phyloP scores from a whole-genome alignment of 2,888 invertebrate species.

The Cephus sareptanus region DNA sequence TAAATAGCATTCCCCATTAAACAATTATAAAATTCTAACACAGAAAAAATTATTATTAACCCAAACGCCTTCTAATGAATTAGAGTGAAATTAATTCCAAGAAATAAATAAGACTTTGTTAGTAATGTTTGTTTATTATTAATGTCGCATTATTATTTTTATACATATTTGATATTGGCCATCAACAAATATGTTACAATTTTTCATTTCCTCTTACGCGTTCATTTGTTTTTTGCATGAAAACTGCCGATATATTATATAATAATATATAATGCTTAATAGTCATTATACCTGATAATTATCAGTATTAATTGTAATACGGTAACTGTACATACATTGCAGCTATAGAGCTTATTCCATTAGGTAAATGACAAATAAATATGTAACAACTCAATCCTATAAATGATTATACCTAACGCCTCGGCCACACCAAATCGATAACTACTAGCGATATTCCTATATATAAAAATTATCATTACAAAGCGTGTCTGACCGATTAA shows the following conservation, averaged over 20 bases:
- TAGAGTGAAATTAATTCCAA: neutral
- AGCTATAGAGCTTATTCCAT: conserved; percentile 18
- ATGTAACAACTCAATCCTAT: conserved; percentile 5
- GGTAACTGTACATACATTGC: conserved; percentile 49
- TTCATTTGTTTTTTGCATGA: conserved; percentile 46
- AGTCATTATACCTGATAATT: conserved; percentile 40
- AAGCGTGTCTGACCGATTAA: conserved; percentile 33
- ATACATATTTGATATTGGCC: conserved; percentile 61
- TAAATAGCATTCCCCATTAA: neutral
- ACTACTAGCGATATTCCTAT: conserved; percentile 37
- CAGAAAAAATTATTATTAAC: neutral
- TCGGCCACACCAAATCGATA: conserved; percentile 19
- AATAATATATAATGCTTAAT: conserved; percentile 51
- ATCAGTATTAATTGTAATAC: conserved; percentile 44
- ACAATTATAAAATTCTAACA: neutral
- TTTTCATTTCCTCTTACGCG: conserved; percentile 25
- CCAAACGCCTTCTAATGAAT: neutral
- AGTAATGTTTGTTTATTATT: conserved; percentile 54
- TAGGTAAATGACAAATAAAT: conserved; percentile 7
- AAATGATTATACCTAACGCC: conserved; percentile 29
- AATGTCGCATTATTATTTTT: conserved; percentile 57
- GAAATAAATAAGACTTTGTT: conserved; percentile 16
- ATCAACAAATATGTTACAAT: conserved; percentile 60
- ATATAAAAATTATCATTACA: conserved; percentile 43
- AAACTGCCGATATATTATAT: conserved; percentile 49